These are phyloP conservation scores for Platyura marginata DNA, from an alignment of 1,140 invertebrate species.

Conservation along the genomic window DNA sequence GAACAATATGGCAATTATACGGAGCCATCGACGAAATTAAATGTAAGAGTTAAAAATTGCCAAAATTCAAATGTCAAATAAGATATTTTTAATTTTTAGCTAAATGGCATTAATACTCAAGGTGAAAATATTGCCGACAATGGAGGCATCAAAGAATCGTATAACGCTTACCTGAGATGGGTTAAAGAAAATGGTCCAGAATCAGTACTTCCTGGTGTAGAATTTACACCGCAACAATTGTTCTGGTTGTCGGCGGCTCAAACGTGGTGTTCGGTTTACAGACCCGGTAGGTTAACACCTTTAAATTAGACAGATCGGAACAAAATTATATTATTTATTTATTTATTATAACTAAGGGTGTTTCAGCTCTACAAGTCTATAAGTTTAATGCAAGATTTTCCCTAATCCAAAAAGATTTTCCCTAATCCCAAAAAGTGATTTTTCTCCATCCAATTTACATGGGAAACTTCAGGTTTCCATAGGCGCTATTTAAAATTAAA, in stretches of 20 bases:
- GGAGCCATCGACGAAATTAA: conserved; percentile 42
- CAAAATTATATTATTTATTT: too few relatives aligned
- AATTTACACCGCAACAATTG: conserved; percentile 50
- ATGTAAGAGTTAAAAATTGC: conserved; percentile 30
- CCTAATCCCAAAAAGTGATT: too few relatives aligned
- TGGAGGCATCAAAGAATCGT: conserved; percentile 73
- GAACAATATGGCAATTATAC: conserved; percentile 75
- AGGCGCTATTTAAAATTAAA: too few relatives aligned
- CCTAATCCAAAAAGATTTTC: too few relatives aligned
- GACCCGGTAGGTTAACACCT: conserved; percentile 20
- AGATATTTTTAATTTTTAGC: conserved; percentile 23
- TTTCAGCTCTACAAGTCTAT: too few relatives aligned
- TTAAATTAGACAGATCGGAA: too few relatives aligned
- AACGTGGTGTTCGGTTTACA: conserved; percentile 36
- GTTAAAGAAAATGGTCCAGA: conserved; percentile 40
- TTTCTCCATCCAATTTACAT: too few relatives aligned
- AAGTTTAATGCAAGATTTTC: too few relatives aligned
- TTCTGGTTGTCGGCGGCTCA: conserved; percentile 47
- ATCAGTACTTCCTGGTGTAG: conserved; percentile 41
- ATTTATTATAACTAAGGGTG: too few relatives aligned
- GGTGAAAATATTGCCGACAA: conserved; percentile 89
- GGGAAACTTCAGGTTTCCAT: too few relatives aligned
- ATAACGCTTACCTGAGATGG: conserved; percentile 61
- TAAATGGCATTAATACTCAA: conserved; percentile 76
- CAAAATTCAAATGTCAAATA: neutral